Evolutionary conservation across 2,797 vertebrate species (phyloP).

Genomic region (Enteromius unitaeniatus): DNA sequence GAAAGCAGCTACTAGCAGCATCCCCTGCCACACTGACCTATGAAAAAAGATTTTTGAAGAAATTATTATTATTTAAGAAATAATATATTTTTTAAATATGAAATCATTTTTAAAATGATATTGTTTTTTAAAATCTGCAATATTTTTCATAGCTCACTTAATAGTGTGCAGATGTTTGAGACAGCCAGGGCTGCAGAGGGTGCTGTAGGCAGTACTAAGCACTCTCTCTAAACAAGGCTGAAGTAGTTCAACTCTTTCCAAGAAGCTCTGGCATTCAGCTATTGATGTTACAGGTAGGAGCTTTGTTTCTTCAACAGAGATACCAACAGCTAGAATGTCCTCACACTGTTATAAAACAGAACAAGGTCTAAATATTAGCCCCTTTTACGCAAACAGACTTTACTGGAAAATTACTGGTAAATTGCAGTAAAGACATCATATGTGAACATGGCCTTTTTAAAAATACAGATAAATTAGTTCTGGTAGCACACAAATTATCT

Average conservation of each 20-base stretch:
- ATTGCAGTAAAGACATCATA: no score
- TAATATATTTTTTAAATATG: neutral
- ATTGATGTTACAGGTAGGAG: slow-evolving; percentile 63
- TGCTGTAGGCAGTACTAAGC: slow-evolving; percentile 65
- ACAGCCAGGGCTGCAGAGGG: slow-evolving; percentile 67
- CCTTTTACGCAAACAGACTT: no score
- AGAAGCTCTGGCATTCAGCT: slow-evolving; percentile 67
- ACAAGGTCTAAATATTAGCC: neutral
- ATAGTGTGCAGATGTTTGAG: slow-evolving; percentile 70
- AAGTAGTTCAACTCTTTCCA: slow-evolving; percentile 70
- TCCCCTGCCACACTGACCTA: slow-evolving; percentile 73
- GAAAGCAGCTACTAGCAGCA: slow-evolving; percentile 72
- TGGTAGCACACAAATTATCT: no score
- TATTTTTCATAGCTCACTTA: slow-evolving; percentile 64
- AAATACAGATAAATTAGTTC: no score
- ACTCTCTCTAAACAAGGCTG: slow-evolving; percentile 75
- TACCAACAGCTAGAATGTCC: slow-evolving; percentile 73
- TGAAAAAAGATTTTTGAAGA: neutral
- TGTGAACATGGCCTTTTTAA: no score
- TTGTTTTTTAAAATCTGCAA: neutral
- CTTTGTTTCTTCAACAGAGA: slow-evolving; percentile 73
- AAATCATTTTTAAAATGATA: neutral
- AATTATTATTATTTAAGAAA: no score
- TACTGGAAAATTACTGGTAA: no score
- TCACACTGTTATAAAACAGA: slow-evolving; percentile 66